A percentile compares a stretch with the other conserved stretches of the same genome.
Conservation (phyloP, 2,113 vertebrate species). For the Argyrosomus japonicus region DNA sequence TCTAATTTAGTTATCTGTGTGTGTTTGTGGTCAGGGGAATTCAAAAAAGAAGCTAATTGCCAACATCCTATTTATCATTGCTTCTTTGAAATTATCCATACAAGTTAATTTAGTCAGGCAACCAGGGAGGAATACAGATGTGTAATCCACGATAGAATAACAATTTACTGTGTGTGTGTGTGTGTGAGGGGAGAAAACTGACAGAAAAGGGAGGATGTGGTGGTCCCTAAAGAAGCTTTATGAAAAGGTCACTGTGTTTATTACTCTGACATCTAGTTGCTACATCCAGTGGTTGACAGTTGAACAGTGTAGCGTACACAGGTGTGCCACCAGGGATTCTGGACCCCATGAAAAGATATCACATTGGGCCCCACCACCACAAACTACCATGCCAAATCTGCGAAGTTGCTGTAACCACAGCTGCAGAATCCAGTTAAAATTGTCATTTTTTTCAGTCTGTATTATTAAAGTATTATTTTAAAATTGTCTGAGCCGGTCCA, state of each 20-base stretch:
- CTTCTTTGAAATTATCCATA: slow-evolving; percentile 47
- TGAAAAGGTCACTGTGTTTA: slow-evolving; percentile 66
- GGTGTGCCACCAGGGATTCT: too few relatives aligned
- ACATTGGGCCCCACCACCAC: too few relatives aligned
- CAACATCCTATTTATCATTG: slow-evolving; percentile 36
- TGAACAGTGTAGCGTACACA: not conserved
- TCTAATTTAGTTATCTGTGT: slow-evolving; percentile 53
- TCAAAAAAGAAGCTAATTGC: slow-evolving; percentile 46
- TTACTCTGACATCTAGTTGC: slow-evolving; percentile 24
- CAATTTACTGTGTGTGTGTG: slow-evolving; percentile 1
- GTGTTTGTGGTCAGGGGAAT: slow-evolving; percentile 34
- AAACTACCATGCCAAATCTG: too few relatives aligned
- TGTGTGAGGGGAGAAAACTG: not conserved
- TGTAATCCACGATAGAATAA: slow-evolving; percentile 17
- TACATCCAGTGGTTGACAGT: slow-evolving; percentile 7
- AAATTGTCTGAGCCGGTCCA: too few relatives aligned
- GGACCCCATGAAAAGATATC: too few relatives aligned
- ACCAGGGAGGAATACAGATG: slow-evolving; percentile 17
- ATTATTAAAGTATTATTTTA: too few relatives aligned
- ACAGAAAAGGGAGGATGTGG: not conserved
- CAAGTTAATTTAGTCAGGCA: slow-evolving; percentile 28
- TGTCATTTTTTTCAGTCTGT: too few relatives aligned
- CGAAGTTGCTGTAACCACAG: too few relatives aligned
- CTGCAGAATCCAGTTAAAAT: too few relatives aligned
- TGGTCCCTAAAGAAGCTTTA: slow-evolving; percentile 32